A percentile compares a stretch with the other conserved stretches of the same genome.
Conservation (phyloP, 2,797 vertebrate genomes). For the Diplodus puntazzo region DNA sequence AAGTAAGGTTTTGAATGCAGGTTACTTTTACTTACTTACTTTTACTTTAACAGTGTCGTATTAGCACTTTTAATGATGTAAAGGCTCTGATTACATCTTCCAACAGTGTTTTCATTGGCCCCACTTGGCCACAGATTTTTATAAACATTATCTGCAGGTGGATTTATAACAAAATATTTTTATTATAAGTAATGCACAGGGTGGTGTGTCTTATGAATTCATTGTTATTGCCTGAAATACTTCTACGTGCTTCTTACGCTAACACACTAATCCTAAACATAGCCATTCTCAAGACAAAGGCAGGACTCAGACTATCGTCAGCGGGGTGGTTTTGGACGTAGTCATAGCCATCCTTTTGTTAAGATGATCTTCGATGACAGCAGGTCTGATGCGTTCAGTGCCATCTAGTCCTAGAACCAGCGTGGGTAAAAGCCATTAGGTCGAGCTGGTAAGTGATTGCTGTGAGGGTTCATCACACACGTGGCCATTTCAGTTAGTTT, state of each 20-base stretch:
- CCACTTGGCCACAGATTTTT: too few relatives aligned
- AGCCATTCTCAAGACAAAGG: conserved; percentile 16
- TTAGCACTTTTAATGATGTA: too few relatives aligned
- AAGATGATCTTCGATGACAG: conserved; percentile 52
- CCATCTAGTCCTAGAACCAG: conserved; percentile 38
- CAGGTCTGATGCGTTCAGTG: conserved; percentile 47
- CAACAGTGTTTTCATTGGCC: too few relatives aligned
- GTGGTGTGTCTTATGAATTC: neutral
- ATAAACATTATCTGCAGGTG: neutral
- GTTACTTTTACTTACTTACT: too few relatives aligned
- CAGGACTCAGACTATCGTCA: conserved; percentile 39
- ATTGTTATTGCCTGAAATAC: neutral
- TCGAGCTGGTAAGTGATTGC: conserved; percentile 52
- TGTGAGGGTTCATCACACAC: conserved; percentile 54
- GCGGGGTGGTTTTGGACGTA: conserved; percentile 33
- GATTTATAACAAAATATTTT: neutral
- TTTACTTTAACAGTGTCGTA: too few relatives aligned
- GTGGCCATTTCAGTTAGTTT: conserved; percentile 53
- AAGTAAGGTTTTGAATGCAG: too few relatives aligned
- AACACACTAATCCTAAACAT: conserved; percentile 21
- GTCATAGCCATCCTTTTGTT: conserved; percentile 55
- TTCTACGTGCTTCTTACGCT: neutral
- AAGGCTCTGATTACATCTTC: too few relatives aligned
- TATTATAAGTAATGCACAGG: neutral
- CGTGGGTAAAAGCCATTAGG: conserved; percentile 60